A percentile compares a stretch with the other conserved stretches of the same genome.
phyloP scores from a whole-genome alignment of 2,113 vertebrate genomes.

The Craseonycteris thonglongyai region DNA sequence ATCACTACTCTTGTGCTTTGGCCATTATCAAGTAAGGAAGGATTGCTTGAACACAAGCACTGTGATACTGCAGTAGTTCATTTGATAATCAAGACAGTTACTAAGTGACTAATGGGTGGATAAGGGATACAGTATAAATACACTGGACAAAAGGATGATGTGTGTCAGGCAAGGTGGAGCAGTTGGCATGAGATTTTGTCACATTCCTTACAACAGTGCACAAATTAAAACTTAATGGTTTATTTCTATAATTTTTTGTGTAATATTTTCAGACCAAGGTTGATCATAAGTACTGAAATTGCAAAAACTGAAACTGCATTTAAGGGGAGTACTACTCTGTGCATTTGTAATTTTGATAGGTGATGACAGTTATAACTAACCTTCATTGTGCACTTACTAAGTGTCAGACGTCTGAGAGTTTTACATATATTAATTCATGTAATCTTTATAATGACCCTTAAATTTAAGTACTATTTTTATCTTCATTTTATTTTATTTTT shows the following conservation, averaged over 20 bases:
- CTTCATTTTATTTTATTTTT: slow-evolving; percentile 5
- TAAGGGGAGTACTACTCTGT: neutral
- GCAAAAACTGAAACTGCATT: neutral
- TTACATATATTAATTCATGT: neutral
- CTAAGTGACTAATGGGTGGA: neutral
- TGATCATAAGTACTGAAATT: neutral
- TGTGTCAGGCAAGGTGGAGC: too few species aligned
- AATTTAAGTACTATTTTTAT: neutral
- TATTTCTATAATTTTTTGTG: neutral
- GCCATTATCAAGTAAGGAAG: neutral
- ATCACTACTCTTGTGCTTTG: neutral
- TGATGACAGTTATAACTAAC: neutral
- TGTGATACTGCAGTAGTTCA: neutral
- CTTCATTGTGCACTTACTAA: neutral
- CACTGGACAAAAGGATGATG: neutral
- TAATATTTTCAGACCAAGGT: neutral
- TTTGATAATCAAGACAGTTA: neutral
- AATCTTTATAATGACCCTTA: neutral
- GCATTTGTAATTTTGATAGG: neutral
- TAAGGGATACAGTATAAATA: neutral
- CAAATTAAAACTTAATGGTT: neutral
- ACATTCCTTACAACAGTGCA: neutral
- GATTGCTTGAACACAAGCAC: neutral
- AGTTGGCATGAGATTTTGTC: too few species aligned
- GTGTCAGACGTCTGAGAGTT: neutral